Evolutionary conservation across 2,797 vertebrate species (phyloP).

Genomic region (Decapterus maruadsi): DNA sequence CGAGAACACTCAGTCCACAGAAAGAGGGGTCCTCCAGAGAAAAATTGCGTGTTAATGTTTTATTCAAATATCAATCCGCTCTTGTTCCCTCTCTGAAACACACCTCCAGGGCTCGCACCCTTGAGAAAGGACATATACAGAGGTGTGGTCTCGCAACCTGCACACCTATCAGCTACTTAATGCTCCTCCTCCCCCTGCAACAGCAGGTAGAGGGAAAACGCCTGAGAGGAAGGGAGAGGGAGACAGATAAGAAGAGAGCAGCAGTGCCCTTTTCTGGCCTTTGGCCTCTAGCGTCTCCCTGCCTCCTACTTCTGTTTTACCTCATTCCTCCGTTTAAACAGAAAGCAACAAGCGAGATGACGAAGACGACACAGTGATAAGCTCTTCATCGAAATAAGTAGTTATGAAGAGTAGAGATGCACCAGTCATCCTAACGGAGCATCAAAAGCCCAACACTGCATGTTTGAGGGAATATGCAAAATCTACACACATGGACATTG

Average conservation of each 20-base stretch:
- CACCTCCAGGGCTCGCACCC: conserved; percentile 66
- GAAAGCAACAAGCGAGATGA: conserved; percentile 24
- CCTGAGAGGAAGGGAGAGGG: conserved; percentile 27
- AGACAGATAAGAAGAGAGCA: conserved; percentile 2
- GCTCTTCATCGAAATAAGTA: not conserved
- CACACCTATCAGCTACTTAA: conserved; percentile 72
- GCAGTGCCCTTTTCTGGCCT: conserved; percentile 26
- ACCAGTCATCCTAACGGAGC: not conserved
- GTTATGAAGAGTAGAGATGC: not conserved
- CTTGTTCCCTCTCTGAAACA: conserved; percentile 40
- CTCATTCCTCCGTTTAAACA: conserved; percentile 34
- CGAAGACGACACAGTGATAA: not conserved
- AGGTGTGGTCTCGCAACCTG: conserved; percentile 71
- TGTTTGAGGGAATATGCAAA: too few relatives aligned
- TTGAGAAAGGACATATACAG: conserved; percentile 55
- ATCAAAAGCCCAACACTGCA: not conserved
- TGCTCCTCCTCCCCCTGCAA: conserved; percentile 53
- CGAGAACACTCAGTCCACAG: conserved; percentile 27
- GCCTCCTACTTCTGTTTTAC: conserved; percentile 50
- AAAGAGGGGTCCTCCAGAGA: not conserved
- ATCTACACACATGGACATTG: not conserved
- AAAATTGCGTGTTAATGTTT: conserved; percentile 7
- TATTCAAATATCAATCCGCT: conserved; percentile 22
- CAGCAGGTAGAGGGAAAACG: conserved; percentile 68
- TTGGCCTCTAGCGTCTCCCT: conserved; percentile 21